phyloP scores from a whole-genome alignment of 2,888 invertebrate genomes.

The Meghimatium bilineatum region DNA sequence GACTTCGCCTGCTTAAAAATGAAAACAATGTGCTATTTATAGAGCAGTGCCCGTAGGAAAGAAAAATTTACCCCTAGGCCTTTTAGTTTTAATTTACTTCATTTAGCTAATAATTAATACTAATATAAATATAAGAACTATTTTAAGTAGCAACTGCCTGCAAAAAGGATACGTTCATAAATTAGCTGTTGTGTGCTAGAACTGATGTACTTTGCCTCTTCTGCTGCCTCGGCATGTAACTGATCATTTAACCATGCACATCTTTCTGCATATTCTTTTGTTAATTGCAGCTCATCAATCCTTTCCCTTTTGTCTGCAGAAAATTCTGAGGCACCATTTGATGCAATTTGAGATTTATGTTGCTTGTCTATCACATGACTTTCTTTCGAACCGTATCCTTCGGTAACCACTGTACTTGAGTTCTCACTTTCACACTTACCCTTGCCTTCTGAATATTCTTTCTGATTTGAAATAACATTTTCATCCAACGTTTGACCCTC shows the following conservation, averaged over 20 bases:
- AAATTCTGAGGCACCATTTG: not conserved
- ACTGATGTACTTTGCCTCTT: constrained; percentile 46
- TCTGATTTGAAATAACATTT: not conserved
- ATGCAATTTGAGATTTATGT: constrained; percentile 46
- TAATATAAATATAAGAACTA: too few species aligned
- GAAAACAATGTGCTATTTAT: too few species aligned
- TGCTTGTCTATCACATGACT: not conserved
- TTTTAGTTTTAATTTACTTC: too few species aligned
- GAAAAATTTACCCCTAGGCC: too few species aligned
- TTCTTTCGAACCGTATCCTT: not conserved
- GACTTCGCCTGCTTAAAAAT: too few species aligned
- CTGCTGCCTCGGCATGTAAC: constrained; percentile 43
- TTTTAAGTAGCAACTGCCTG: too few species aligned
- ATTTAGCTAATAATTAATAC: too few species aligned
- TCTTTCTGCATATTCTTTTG: constrained; percentile 43
- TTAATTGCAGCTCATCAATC: not conserved
- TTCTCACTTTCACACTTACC: not conserved
- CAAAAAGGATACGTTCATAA: constrained; percentile 71
- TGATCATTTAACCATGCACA: constrained; percentile 43
- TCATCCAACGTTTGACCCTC: not conserved
- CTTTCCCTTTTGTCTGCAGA: not conserved
- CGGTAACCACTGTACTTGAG: not conserved
- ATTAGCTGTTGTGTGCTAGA: constrained; percentile 57
- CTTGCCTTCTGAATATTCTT: not conserved
- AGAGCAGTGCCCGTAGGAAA: too few species aligned